Evolutionary conservation across 2,888 invertebrate species (phyloP).

Genomic region (Zaprionus lineosus): DNA sequence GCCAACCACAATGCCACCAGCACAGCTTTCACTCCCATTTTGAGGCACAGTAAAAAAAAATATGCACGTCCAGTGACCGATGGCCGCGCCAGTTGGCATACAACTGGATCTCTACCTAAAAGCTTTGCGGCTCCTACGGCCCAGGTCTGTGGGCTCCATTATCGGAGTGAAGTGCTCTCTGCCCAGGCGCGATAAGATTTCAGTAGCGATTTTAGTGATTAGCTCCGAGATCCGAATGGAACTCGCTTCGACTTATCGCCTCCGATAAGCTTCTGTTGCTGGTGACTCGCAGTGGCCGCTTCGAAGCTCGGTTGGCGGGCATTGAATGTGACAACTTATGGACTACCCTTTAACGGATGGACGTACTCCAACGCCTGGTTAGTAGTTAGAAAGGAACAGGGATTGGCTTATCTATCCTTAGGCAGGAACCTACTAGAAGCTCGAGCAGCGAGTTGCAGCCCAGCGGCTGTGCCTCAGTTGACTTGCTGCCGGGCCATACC

Average conservation of each 20-base stretch:
- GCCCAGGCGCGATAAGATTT: slow-evolving; percentile 42
- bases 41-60: background rate
- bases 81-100: slow-evolving; percentile 7
- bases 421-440: too few species aligned
- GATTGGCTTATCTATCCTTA: too few species aligned
- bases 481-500: too few species aligned
- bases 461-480: too few species aligned
- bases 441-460: too few species aligned
- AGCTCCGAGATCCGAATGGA: slow-evolving; percentile 27
- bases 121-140: background rate
- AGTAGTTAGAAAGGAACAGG: too few species aligned
- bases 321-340: too few species aligned
- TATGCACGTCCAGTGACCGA: background rate
- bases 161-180: slow-evolving; percentile 34
- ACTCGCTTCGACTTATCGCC: slow-evolving; percentile 21
- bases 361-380: too few species aligned
- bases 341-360: too few species aligned
- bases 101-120: slow-evolving; percentile 21
- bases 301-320: slow-evolving; percentile 19
- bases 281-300: slow-evolving; percentile 4
- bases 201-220: slow-evolving; percentile 26
- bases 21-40: slow-evolving; percentile 23
- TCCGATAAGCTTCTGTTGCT: slow-evolving; percentile 31
- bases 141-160: background rate
- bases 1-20: slow-evolving; percentile 10